Evolutionary conservation across 2,888 invertebrate species (phyloP).

Genomic region (Schizaphis graminum): DNA sequence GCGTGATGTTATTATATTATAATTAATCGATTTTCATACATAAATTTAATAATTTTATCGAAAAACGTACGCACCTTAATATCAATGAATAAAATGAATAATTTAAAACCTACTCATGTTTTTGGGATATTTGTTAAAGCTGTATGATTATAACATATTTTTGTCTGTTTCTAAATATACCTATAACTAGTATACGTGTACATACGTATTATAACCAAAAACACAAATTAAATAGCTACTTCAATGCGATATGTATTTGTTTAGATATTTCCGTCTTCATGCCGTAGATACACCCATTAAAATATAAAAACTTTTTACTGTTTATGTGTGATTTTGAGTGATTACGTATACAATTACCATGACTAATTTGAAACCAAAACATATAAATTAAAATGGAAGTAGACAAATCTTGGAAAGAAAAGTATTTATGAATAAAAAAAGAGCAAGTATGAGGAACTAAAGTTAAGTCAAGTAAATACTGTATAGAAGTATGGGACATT

Average conservation of each 20-base stretch:
- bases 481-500: conserved; percentile 8
- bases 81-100: not conserved
- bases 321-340: conserved; percentile 34
- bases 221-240: not conserved
- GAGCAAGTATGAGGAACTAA: not conserved
- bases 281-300: not conserved
- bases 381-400: conserved; percentile 10
- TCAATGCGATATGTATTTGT: not conserved
- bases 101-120: not conserved
- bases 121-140: not conserved
- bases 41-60: not conserved
- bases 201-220: not conserved
- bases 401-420: not conserved
- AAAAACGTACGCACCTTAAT: too few relatives aligned
- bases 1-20: not conserved
- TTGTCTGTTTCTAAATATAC: not conserved
- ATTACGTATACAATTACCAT: conserved; percentile 2
- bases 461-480: conserved; percentile 57
- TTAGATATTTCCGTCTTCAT: not conserved
- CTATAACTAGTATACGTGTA: not conserved
- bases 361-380: conserved; percentile 8
- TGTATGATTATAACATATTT: not conserved
- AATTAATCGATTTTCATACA: not conserved
- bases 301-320: not conserved
- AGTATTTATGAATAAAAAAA: not conserved